Evolutionary conservation across 2,113 vertebrate species (phyloP), one percentile per base, ranked within the genome.

Genomic region (Pseudorhombus dupliciocellatus): DNA sequence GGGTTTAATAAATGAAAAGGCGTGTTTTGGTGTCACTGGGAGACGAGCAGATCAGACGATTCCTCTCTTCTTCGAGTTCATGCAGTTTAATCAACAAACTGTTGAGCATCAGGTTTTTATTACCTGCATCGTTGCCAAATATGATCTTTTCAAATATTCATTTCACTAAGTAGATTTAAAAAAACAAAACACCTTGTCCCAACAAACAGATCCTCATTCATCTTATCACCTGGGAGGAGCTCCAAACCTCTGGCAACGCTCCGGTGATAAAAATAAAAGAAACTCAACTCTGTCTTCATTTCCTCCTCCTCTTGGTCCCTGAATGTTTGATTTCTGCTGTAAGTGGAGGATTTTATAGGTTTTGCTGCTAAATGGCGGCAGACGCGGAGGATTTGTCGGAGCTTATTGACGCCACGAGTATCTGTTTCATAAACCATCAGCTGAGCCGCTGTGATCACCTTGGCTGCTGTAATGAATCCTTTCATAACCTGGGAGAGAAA

Each of bases 371-470:
- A 85, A 79, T 81, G 66, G 52, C 65, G 79, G 51, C 26, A 70
- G 75, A 79, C 70, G 34, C 5, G 2, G 59, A 51, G 54, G 76
- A 62, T 84, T 79, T 77, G 63, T 26, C 30, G 7, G 59, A 25
- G 66, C 73, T 69, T 77, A 77, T 55, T 80, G 73, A 75, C 75
- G 59, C 46, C 72, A 34, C 31, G 8, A 22, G 18, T 46, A 46
- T 71, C 53, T 55, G 11, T 37, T 28, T 37, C 34, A 37, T 37
- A 12, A 37, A 37, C 9, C 34, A 11, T 12, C 34, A 62, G n/a
- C 77, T 54, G 65, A 76, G 78, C 37, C 52, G 1, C 9, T 60
- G 59, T 22, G 58, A 71, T 83, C 83, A 80, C 82, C 63, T 72
- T 52, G 66, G 76, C 4, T 37, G n/a, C 53, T 57, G 65, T 0